Percentiles rank a stretch among this genome's conserved stretches.
Evolutionary conservation across 1,140 invertebrate species (phyloP).

Genomic region (Mya arenaria): DNA sequence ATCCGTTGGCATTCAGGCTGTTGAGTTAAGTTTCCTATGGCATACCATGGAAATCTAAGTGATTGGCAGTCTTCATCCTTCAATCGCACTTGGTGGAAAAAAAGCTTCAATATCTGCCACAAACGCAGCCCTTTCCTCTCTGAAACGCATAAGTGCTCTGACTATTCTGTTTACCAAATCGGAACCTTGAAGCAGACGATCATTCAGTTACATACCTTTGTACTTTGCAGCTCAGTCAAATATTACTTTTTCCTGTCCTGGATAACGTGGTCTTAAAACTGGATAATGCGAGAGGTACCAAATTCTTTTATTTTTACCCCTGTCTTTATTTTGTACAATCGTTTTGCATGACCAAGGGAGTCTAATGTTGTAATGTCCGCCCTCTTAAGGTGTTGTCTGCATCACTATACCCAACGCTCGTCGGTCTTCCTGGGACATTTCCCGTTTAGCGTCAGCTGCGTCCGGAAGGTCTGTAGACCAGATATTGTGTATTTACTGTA

Average conservation of each 20-base stretch:
- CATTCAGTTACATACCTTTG: constrained; percentile 24
- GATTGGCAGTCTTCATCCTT: background rate
- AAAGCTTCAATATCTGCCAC: constrained; percentile 52
- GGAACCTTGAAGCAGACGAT: constrained; percentile 65
- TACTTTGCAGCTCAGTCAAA: constrained; percentile 53
- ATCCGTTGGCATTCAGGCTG: constrained; percentile 42
- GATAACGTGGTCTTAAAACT: no score
- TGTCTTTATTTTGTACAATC: no score
- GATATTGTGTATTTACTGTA: no score
- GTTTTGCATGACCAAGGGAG: no score
- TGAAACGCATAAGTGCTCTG: constrained; percentile 58
- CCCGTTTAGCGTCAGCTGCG: no score
- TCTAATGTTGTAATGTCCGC: no score
- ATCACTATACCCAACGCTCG: no score
- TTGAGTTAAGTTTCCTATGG: background rate
- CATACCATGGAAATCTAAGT: constrained; percentile 56
- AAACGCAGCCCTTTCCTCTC: constrained; percentile 57
- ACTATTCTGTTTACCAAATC: constrained; percentile 72
- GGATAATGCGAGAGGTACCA: constrained; percentile 57
- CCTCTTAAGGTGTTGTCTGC: no score
- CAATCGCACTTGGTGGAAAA: constrained; percentile 45
- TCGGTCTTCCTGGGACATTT: no score
- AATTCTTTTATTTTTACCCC: no score
- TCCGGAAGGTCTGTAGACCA: no score
- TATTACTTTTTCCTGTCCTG: constrained; percentile 41